Base-by-base conservation (phyloP, 2,113 vertebrate genomes). In the Mus spicilegus region DNA sequence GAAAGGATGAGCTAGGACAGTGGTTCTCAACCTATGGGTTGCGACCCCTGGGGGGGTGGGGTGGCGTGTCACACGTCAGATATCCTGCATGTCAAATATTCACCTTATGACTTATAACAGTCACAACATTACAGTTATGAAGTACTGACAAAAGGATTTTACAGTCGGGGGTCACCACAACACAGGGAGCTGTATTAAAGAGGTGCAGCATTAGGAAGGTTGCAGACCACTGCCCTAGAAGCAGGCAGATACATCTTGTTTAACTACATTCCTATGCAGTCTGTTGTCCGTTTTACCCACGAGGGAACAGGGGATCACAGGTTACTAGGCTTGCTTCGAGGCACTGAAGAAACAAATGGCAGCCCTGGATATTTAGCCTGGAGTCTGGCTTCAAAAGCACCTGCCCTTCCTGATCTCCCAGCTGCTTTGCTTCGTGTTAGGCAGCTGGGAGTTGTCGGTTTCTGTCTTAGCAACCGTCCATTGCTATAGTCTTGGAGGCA, bases 301-400 rank as follows among this genome's bases (percentile, higher is more conserved):
- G 61, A 49, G 39, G 61, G 51, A 63, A 70, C 30, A 24, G 51
- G 92, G 82, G 19, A 24, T 22, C 0, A 28, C 76, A 56, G 51
- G 36, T 89, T 61, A 42, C 3, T 69, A 46, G 72, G 73, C 33
- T 76, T 94, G n/a, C 36, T 61, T 58, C 17, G 22, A 77, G 70
- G 17, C 17, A 90, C 24, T 51, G 42, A 51, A 9, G 26, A 5
- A 63, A 39, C 75, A 90, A 56, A 8, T 3, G 63, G 36, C 61
- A 87, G 30, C 67, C 3, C 63, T 46, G 49, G 69, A 13, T 49
- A 78, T 92, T 73, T 63, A 51, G 22, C 84, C 11, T 24, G 46
- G 63, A 58, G 65, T 19, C 90, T 89, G 72, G n/a, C 46, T 85
- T 78, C 78, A 82, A 89, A 91, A 73, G 33, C n/a, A 8, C 94